A percentile compares a stretch with the other conserved stretches of the same genome.
Conservation (phyloP, 2,888 invertebrate genomes). For the Drosophila nr. medialis region DNA sequence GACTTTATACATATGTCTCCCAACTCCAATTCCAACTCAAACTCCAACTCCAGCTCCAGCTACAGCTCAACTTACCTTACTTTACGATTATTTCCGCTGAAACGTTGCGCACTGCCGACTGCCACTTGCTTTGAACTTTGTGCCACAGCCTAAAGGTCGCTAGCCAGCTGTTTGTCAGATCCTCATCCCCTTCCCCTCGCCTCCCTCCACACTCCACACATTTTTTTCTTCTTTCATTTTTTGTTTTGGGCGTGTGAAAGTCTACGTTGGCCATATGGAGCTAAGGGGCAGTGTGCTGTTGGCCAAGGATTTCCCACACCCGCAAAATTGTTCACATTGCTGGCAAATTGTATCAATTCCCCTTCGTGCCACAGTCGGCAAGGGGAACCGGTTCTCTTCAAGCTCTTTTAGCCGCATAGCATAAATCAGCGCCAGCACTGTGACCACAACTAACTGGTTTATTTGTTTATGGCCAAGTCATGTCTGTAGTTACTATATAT, state of each 20-base stretch:
- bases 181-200: background rate
- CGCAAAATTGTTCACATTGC: conserved; percentile 50
- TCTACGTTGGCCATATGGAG: conserved; percentile 55
- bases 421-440: conserved; percentile 56
- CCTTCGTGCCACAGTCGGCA: conserved; percentile 3
- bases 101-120: conserved; percentile 65
- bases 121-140: conserved; percentile 74
- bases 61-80: conserved; percentile 57
- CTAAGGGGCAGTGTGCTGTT: conserved; percentile 21
- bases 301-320: conserved; percentile 54
- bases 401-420: conserved; percentile 27
- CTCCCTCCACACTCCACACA: rapidly evolving
- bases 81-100: conserved; percentile 80
- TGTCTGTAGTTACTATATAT: background rate
- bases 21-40: conserved; percentile 2
- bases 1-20: conserved; percentile 9
- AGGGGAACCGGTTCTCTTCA: conserved; percentile 59
- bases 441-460: conserved; percentile 68
- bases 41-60: conserved; percentile 7
- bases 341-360: conserved; percentile 72
- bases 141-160: conserved; percentile 12
- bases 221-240: background rate
- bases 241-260: conserved; percentile 73
- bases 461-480: conserved; percentile 65
- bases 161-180: conserved; percentile 21